Evolutionary conservation across 2,113 vertebrate genomes (phyloP).

Genomic region (Gyps fulvus): DNA sequence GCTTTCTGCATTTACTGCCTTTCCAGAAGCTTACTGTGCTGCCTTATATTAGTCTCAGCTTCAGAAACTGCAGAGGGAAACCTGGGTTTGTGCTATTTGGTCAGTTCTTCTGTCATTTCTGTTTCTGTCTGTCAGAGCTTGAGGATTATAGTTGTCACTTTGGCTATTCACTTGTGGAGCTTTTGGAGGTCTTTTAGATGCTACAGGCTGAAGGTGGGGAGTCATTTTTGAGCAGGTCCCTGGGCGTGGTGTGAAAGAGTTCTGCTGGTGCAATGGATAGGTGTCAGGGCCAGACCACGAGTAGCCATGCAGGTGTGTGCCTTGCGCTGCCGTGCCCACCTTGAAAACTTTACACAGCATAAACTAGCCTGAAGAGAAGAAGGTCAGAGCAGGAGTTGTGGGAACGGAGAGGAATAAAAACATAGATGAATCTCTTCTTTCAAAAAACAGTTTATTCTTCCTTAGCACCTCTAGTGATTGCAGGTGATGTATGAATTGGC

Average conservation of each 20-base stretch:
- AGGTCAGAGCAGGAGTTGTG: neutral
- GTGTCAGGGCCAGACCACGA: neutral
- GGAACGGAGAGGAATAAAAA: neutral
- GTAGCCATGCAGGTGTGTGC: neutral
- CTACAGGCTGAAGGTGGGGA: neutral
- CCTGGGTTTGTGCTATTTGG: neutral
- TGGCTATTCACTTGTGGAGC: neutral
- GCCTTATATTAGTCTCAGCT: neutral
- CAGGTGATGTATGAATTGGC: neutral
- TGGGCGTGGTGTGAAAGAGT: neutral
- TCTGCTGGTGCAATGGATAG: neutral
- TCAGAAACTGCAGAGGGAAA: neutral
- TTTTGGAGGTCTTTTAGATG: neutral
- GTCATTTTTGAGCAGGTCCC: neutral
- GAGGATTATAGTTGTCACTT: neutral
- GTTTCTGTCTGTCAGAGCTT: neutral
- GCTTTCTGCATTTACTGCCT: neutral
- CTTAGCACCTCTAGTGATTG: neutral
- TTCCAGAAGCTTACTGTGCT: neutral
- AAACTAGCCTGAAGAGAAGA: neutral
- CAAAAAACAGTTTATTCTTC: neutral
- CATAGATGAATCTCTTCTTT: neutral
- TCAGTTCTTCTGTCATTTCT: neutral
- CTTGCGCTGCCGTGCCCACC: fast-evolving
- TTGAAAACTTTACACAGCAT: neutral